phyloP scores from a whole-genome alignment of 2,797 vertebrate genomes.

The Eremophila alpestris region DNA sequence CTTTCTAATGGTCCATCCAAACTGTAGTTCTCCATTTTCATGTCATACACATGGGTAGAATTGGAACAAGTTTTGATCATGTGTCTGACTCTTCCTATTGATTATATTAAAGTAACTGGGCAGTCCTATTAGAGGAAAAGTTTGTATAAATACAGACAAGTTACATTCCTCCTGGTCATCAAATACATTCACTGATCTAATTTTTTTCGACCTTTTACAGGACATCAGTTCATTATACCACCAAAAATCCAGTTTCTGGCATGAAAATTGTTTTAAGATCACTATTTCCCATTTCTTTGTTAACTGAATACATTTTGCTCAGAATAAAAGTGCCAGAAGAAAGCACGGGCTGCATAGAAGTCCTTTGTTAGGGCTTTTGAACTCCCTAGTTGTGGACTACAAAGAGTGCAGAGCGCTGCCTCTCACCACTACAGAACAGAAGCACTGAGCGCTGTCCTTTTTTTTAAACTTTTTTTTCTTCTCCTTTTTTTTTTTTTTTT shows the following conservation, averaged over 20 bases:
- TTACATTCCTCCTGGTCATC: slow-evolving; percentile 65
- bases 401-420: slow-evolving; percentile 74
- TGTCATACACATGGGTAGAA: neutral
- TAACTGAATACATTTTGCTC: slow-evolving; percentile 78
- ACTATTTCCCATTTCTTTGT: slow-evolving; percentile 78
- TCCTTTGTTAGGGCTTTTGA: slow-evolving; percentile 82
- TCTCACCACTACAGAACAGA: slow-evolving; percentile 78
- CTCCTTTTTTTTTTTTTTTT: slow-evolving; percentile 58
- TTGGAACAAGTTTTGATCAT: slow-evolving; percentile 30
- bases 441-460: slow-evolving; percentile 42
- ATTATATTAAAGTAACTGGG: slow-evolving; percentile 59
- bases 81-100: slow-evolving; percentile 25
- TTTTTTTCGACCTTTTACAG: slow-evolving; percentile 73
- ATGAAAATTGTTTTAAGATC: slow-evolving; percentile 81
- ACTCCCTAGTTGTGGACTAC: slow-evolving; percentile 80
- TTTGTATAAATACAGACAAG: slow-evolving; percentile 64
- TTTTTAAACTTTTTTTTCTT: slow-evolving; percentile 47
- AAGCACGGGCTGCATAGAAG: slow-evolving; percentile 76
- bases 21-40: neutral
- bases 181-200: slow-evolving; percentile 71
- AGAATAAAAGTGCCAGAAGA: slow-evolving; percentile 80
- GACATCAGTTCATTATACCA: slow-evolving; percentile 78
- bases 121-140: slow-evolving; percentile 58
- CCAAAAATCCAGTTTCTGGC: slow-evolving; percentile 74
- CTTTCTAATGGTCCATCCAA: slow-evolving; percentile 3